Conservation (phyloP, 2,113 vertebrate genomes). For the Sylvilagus bachmani region DNA sequence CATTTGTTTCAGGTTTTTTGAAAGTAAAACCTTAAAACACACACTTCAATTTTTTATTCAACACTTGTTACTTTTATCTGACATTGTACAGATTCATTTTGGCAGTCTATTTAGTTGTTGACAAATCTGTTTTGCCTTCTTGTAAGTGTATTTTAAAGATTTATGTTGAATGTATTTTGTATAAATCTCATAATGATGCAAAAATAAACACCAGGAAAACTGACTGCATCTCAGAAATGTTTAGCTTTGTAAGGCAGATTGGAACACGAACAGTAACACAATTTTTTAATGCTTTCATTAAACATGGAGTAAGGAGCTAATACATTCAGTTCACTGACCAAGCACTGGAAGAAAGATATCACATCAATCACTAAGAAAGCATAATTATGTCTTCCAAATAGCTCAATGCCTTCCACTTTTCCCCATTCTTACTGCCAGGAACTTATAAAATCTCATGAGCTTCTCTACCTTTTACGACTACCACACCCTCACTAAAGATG, state of each 20-base stretch:
- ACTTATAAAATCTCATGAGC: not conserved
- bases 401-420: not conserved
- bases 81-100: slow-evolving; percentile 68
- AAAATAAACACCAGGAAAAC: slow-evolving; percentile 58
- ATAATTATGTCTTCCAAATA: not conserved
- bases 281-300: not conserved
- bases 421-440: not conserved
- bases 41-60: slow-evolving; percentile 35
- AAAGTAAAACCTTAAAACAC: slow-evolving; percentile 34
- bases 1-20: not conserved
- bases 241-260: slow-evolving; percentile 4
- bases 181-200: slow-evolving; percentile 47
- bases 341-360: not conserved
- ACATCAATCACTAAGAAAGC: not conserved
- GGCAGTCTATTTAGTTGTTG: slow-evolving; percentile 60
- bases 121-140: slow-evolving; percentile 44
- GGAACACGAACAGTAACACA: slow-evolving; percentile 13
- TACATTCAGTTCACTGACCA: not conserved
- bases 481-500: not conserved
- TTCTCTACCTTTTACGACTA: not conserved
- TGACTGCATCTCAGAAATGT: slow-evolving; percentile 33
- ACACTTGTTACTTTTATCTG: slow-evolving; percentile 48
- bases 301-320: not conserved
- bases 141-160: slow-evolving; percentile 61
- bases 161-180: slow-evolving; percentile 55